Conservation (phyloP, 2,888 invertebrate genomes). For the Scaptomyza tumidula region DNA sequence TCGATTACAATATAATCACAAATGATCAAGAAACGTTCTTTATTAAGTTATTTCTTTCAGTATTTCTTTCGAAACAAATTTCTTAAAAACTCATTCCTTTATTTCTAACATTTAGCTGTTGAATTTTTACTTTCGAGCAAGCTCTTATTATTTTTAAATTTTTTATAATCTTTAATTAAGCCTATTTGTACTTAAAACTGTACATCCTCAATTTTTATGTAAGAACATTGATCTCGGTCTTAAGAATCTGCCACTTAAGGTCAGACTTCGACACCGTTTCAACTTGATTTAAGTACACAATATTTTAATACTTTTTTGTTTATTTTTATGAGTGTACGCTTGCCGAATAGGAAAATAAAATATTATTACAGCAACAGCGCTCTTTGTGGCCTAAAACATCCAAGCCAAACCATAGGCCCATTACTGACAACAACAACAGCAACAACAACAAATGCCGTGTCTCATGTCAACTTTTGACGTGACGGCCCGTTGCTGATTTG, state of each 20-base stretch:
- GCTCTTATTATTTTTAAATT: too few species aligned
- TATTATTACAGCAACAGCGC: conserved; percentile 31
- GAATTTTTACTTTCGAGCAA: too few species aligned
- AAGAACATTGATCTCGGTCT: background rate
- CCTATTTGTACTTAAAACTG: too few species aligned
- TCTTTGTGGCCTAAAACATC: conserved; percentile 5
- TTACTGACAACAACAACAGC: background rate
- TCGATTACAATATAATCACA: background rate
- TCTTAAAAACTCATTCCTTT: too few species aligned
- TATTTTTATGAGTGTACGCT: conserved; percentile 15
- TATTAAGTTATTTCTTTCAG: too few species aligned
- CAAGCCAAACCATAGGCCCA: conserved; percentile 14
- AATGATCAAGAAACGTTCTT: too few species aligned
- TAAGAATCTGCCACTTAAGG: background rate
- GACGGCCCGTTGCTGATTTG: conserved; percentile 59
- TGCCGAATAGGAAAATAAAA: conserved; percentile 22
- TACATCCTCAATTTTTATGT: too few species aligned
- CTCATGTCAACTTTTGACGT: conserved; percentile 58
- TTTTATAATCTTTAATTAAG: too few species aligned
- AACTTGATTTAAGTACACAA: background rate
- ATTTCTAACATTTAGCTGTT: too few species aligned
- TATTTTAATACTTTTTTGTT: background rate
- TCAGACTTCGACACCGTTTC: background rate
- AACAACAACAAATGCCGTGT: conserved; percentile 20
- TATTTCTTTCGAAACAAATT: too few species aligned